Percentiles rank a stretch among this genome's conserved stretches.
phyloP scores from a whole-genome alignment of 2,888 invertebrate species.

The Tetropium fuscum region DNA sequence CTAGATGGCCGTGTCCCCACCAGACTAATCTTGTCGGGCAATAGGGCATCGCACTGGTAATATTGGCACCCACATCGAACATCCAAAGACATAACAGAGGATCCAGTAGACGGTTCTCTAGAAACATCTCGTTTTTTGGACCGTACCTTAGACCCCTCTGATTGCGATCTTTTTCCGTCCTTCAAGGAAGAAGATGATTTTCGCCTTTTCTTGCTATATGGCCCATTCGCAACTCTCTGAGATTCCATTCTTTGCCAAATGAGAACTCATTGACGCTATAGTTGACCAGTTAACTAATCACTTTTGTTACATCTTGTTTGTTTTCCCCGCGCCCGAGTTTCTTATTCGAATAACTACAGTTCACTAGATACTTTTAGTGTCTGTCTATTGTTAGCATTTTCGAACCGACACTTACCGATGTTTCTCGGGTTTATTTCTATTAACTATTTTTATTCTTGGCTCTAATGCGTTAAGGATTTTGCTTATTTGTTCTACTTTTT shows the following conservation, averaged over 20 bases:
- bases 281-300: conserved; percentile 4
- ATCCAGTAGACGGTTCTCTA: conserved; percentile 76
- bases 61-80: conserved; percentile 90
- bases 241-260: conserved; percentile 36
- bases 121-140: conserved; percentile 74
- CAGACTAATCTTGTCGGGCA: conserved; percentile 73
- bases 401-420: conserved; percentile 54
- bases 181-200: conserved; percentile 29
- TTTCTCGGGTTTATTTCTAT: conserved; percentile 40
- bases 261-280: conserved; percentile 1
- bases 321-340: conserved; percentile 37
- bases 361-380: conserved; percentile 62
- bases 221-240: conserved; percentile 16
- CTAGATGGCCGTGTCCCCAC: conserved; percentile 67
- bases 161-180: conserved; percentile 71
- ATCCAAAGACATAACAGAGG: conserved; percentile 76
- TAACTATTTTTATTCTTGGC: conserved; percentile 48
- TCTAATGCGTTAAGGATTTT: conserved; percentile 28
- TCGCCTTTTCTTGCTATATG: conserved; percentile 11
- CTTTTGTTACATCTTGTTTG: conserved; percentile 42
- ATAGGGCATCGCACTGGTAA: conserved; percentile 82
- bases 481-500: conserved; percentile 32
- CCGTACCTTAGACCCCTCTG: conserved; percentile 75
- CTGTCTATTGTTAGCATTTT: conserved; percentile 57
- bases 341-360: conserved; percentile 54